Evolutionary conservation across 2,797 vertebrate species (phyloP).

Genomic region (Gobio occitaniae): DNA sequence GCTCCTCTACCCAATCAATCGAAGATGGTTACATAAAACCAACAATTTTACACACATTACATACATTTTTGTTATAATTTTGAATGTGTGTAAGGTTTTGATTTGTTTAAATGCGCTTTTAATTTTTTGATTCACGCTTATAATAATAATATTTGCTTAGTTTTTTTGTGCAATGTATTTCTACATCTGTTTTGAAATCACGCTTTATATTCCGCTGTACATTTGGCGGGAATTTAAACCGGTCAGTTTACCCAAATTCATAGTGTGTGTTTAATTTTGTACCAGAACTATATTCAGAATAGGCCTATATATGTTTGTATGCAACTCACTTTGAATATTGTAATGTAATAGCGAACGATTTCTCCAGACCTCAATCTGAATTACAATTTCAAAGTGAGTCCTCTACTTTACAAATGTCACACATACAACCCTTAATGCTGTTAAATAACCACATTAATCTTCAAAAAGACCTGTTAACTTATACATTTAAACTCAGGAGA

Average conservation of each 20-base stretch:
- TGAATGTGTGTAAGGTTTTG: no score
- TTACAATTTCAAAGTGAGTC: not conserved
- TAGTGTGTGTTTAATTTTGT: not conserved
- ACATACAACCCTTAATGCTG: not conserved
- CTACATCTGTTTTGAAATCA: no score
- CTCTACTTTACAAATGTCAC: not conserved
- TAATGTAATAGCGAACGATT: not conserved
- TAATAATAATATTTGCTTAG: no score
- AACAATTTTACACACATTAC: no score
- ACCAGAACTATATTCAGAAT: not conserved
- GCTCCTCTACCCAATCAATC: no score
- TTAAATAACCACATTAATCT: slow-evolving; percentile 1
- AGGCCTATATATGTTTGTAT: not conserved
- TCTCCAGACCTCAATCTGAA: not conserved
- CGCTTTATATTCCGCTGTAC: no score
- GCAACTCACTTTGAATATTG: not conserved
- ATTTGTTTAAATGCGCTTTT: no score
- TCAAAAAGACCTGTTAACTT: not conserved
- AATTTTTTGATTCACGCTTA: no score
- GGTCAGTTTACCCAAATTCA: not conserved
- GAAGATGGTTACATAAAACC: no score
- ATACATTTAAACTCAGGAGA: not conserved
- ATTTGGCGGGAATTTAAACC: no score
- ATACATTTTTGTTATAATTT: no score
- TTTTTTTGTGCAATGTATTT: no score